phyloP scores from a whole-genome alignment of 1,140 invertebrate genomes.

The Pararge aegeria region DNA sequence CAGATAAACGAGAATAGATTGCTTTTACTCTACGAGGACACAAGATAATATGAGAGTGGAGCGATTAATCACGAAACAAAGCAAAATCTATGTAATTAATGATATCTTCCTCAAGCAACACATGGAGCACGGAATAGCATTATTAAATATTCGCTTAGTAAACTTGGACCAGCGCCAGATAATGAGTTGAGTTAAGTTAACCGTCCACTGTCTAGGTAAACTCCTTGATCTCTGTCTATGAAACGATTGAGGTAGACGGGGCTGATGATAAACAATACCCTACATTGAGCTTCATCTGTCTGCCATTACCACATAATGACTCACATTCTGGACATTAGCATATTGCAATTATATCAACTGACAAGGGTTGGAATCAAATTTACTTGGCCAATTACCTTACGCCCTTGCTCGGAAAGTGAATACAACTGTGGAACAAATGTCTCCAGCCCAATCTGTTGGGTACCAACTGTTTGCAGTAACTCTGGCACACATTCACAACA shows the following conservation, averaged over 20 bases:
- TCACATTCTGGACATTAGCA: too few relatives aligned
- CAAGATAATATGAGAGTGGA: constrained; percentile 22
- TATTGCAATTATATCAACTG: too few relatives aligned
- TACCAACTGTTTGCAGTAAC: too few relatives aligned
- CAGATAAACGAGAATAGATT: constrained; percentile 29
- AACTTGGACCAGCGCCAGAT: constrained; percentile 39
- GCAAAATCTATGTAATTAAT: constrained; percentile 35
- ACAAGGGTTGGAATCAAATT: too few relatives aligned
- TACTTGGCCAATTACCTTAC: too few relatives aligned
- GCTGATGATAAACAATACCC: neutral
- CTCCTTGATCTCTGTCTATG: neutral
- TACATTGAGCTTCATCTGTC: too few relatives aligned
- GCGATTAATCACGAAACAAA: constrained; percentile 28
- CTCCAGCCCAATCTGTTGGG: too few relatives aligned
- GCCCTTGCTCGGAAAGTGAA: too few relatives aligned
- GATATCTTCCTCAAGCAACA: constrained; percentile 23
- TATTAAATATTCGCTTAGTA: constrained; percentile 35
- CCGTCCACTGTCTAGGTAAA: neutral
- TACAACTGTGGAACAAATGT: too few relatives aligned
- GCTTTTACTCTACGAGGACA: constrained; percentile 25
- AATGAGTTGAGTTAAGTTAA: constrained; percentile 24
- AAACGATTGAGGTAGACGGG: neutral
- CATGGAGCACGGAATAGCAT: constrained; percentile 29
- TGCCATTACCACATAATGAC: too few relatives aligned
- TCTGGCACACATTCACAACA: too few relatives aligned